These are phyloP conservation scores for Passer domesticus DNA, from an alignment of 2,113 vertebrate genomes.

Conservation along the genomic window DNA sequence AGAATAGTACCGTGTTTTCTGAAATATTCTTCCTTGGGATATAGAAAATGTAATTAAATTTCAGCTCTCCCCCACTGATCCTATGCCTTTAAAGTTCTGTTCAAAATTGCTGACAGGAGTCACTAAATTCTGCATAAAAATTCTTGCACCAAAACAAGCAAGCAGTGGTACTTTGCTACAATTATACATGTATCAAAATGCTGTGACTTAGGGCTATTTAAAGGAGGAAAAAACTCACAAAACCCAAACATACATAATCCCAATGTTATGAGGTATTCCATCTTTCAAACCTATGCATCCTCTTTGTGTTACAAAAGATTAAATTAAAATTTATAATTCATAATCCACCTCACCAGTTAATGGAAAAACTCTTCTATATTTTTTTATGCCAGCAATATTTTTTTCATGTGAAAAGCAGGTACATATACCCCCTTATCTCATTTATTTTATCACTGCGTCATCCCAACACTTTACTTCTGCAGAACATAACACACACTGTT, in stretches of 20 bases:
- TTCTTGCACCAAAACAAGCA: not conserved
- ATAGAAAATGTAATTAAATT: not conserved
- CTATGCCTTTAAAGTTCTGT: not conserved
- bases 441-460: not conserved
- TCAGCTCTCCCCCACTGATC: not conserved
- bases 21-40: not conserved
- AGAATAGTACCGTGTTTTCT: not conserved
- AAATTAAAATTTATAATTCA: not conserved
- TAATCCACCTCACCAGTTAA: not conserved
- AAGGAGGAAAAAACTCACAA: not conserved
- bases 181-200: not conserved
- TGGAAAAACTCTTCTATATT: not conserved
- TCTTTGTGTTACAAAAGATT: not conserved
- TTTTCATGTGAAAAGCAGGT: not conserved
- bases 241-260: not conserved
- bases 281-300: not conserved
- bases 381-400: not conserved
- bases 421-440: not conserved
- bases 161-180: not conserved
- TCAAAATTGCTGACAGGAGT: not conserved
- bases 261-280: not conserved
- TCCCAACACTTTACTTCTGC: not conserved
- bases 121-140: not conserved
- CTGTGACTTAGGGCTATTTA: not conserved
- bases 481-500: not conserved